Evolutionary conservation across 2,797 vertebrate genomes (phyloP), one percentile per base, ranked within the genome.

Genomic region (Anabacerthia variegaticeps): DNA sequence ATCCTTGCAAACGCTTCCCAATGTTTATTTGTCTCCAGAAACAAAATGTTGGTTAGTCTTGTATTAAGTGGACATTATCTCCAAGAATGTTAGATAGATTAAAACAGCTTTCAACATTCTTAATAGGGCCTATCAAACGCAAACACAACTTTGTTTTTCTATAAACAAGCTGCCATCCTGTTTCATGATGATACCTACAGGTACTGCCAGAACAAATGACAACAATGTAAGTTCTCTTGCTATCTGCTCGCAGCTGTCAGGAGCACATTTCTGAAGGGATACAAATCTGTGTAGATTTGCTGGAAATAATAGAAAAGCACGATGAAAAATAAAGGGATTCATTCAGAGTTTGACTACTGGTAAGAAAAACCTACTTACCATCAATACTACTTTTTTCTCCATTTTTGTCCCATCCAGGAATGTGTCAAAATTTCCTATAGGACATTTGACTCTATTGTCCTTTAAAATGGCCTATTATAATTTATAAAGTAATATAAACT

Each of bases 181-280:
- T 48, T 96, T 93, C 68, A 74, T 65, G 76, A 58, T 32, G 77
- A 78, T 88, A 95, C 71, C 55, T 94, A 17, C 34, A 27, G 10
- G 55, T 71, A 75, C 28, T 90, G 68, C 8, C 3, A 71, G 91
- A 92, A 89, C 21, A 86, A 93, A 75, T 86, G 55, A 76, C 77
- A 79, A 43, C 41, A 91, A 61, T 19, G 0, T 34, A 73, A 80
- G 44, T 89, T 92, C n/a, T 59, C 49, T 46, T 92, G 41, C 49
- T 90, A 55, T 83, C 77, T 90, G 24, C 59, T 91, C 24, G 2
- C 76, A 92, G 61, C 55, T 95, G 54, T 88, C 91, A 92, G 61
- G 26, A 87, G 19, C 3, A 3, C 68, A 32, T 82, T 96, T 95
- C 82, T 95, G 74, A 87, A 85, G 20, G 56, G 48, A 95, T 87